Evolutionary conservation across 1,140 invertebrate species (phyloP), one percentile per base, ranked within the genome.

Genomic region (Polyergus mexicanus): DNA sequence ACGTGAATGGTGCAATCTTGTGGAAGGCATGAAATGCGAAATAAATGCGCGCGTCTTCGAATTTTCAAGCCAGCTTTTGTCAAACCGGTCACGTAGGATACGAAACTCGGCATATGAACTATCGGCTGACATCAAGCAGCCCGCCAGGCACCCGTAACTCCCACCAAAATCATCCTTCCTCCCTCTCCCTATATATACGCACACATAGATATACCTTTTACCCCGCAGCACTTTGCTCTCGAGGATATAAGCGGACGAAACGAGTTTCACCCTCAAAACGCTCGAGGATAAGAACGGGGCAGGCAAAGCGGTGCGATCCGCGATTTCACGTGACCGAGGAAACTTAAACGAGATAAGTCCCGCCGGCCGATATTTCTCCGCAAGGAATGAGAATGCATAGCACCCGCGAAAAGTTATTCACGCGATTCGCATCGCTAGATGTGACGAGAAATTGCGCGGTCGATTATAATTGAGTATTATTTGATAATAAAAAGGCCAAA

Each of bases 61-160:
- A 90, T 92, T 92, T 91, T 92, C 87, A 85, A 91, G 44, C n/a
- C 28, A 86, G 74, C 85, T 83, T 88, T 93, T 91, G 89, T 89
- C 84, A 91, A 81, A 85, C 86, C 72, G 77, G 88, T 88, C 92
- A 92, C 92, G 91, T 91, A 88, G 74, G 77, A 66, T 72, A 85
- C 87, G 92, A 92, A 91, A 92, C 86, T 90, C 90, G 87, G 89
- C 86, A 90, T 91, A 92, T 88, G 86, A 92, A 92, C 92, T 92
- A 92, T 92, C 92, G 88, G 88, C 87, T 88, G 86, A 89, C 89
- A 92, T 92, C 86, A 88, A 90, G 86, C 74, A 76, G 58, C 69
- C 76, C 87, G 75, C 63, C 86, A 78, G 71, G 85, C 87, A 62
- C 80, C 87, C 51, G 85, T 74, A 85, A 77, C 84, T 81, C 66